A percentile compares a stretch with the other conserved stretches of the same genome.
These are phyloP conservation scores for Diplodus sargus DNA, from an alignment of 2,797 vertebrate genomes.

Conservation along the genomic window DNA sequence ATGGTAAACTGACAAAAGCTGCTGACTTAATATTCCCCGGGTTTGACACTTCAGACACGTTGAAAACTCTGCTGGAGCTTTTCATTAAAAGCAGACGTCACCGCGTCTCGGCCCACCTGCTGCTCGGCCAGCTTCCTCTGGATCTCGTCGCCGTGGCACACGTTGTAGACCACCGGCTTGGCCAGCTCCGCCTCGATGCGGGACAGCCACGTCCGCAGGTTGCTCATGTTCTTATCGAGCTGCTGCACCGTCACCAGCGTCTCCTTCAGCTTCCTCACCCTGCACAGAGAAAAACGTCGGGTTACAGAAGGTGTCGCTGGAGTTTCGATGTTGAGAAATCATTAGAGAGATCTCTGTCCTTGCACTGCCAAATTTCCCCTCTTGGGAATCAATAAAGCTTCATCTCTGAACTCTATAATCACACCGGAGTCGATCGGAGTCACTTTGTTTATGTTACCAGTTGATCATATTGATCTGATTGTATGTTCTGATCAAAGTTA, in stretches of 20 bases:
- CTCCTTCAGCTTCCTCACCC: conserved; percentile 97
- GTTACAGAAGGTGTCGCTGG: neutral
- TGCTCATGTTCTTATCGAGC: conserved; percentile 97
- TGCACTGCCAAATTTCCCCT: too few relatives aligned
- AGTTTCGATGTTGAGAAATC: neutral
- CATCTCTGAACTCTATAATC: too few relatives aligned
- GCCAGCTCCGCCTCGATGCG: conserved; percentile 93
- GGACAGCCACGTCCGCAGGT: conserved; percentile 93
- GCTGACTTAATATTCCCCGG: too few relatives aligned
- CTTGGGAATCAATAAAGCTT: too few relatives aligned
- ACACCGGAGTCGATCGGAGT: too few relatives aligned
- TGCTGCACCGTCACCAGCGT: conserved; percentile 94
- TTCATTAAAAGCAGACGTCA: neutral
- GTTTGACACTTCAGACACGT: neutral
- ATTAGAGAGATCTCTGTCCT: too few relatives aligned
- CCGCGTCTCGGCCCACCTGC: conserved; percentile 85
- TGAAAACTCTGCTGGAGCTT: neutral
- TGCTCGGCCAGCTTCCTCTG: conserved; percentile 95
- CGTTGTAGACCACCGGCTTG: conserved; percentile 91
- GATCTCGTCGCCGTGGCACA: conserved; percentile 94
- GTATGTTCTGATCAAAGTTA: too few relatives aligned
- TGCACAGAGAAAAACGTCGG: conserved; percentile 51
- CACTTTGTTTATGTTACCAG: too few relatives aligned
- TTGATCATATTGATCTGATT: too few relatives aligned
- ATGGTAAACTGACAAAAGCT: too few relatives aligned